These are phyloP conservation scores for Falco concolor DNA, from an alignment of 2,797 vertebrate genomes.

Conservation along the genomic window DNA sequence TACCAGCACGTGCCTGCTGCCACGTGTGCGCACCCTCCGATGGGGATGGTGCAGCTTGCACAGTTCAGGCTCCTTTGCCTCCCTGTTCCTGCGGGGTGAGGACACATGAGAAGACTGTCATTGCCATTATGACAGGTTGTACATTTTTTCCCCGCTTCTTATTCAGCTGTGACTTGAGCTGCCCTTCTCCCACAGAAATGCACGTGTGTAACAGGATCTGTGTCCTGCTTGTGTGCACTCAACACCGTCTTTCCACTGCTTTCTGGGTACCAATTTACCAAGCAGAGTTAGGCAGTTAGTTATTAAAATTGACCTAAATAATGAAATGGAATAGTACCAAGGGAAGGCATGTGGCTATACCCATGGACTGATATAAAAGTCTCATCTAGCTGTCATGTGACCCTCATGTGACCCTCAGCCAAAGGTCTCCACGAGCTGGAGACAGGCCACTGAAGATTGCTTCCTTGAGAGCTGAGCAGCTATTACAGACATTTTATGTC, in stretches of 20 bases:
- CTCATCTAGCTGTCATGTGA: not conserved
- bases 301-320: not conserved
- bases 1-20: fast-evolving
- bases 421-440: not conserved
- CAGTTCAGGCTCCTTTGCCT: not conserved
- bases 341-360: not conserved
- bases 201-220: not conserved
- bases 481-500: not conserved
- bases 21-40: fast-evolving
- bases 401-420: not conserved
- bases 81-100: not conserved
- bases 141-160: not conserved
- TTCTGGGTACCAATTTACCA: not conserved
- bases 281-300: not conserved
- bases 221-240: not conserved
- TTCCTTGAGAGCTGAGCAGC: not conserved
- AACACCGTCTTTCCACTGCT: not conserved
- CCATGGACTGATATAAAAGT: not conserved
- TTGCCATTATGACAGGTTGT: not conserved
- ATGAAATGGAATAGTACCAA: not conserved
- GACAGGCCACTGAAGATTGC: not conserved
- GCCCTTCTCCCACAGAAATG: not conserved
- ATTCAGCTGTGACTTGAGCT: not conserved
- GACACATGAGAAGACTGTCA: not conserved
- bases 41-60: fast-evolving